A percentile compares a stretch with the other conserved stretches of the same genome.
Evolutionary conservation across 1,140 invertebrate species (phyloP).

Genomic region (Diuraphis noxia): DNA sequence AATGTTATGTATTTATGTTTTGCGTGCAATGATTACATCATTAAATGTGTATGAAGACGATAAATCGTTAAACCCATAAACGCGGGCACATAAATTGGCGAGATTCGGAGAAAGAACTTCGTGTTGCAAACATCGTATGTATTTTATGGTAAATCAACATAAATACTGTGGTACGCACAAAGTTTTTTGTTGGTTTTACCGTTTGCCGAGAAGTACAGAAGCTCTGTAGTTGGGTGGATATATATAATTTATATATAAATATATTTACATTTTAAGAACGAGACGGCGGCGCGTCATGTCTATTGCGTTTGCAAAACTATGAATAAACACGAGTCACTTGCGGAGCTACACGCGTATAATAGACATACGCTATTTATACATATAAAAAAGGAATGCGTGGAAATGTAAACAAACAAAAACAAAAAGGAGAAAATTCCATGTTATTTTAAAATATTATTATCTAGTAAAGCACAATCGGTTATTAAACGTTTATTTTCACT

Average conservation of each 20-base stretch:
- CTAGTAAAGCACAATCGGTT: not conserved
- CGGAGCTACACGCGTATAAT: not conserved
- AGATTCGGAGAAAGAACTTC: not conserved
- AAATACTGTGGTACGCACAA: not conserved
- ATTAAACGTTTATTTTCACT: not conserved
- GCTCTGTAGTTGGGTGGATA: not conserved
- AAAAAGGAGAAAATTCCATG: not conserved
- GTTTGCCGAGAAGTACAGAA: not conserved
- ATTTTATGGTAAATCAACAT: constrained; percentile 1
- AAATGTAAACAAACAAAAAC: not conserved
- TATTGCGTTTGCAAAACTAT: constrained; percentile 1
- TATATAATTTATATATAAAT: not conserved
- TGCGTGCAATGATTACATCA: not conserved
- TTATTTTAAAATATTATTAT: constrained; percentile 18
- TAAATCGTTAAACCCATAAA: not conserved
- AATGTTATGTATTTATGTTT: not conserved
- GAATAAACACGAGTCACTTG: not conserved
- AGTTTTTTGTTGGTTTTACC: not conserved
- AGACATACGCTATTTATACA: no score
- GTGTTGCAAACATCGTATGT: not conserved
- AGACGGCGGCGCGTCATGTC: not conserved
- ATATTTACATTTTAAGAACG: not conserved
- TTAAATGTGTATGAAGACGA: not conserved
- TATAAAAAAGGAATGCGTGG: not conserved
- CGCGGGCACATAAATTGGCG: not conserved